Evolutionary conservation across 2,797 vertebrate genomes (phyloP), one percentile per base, ranked within the genome.

Genomic region (Acanthurus leucopareius): DNA sequence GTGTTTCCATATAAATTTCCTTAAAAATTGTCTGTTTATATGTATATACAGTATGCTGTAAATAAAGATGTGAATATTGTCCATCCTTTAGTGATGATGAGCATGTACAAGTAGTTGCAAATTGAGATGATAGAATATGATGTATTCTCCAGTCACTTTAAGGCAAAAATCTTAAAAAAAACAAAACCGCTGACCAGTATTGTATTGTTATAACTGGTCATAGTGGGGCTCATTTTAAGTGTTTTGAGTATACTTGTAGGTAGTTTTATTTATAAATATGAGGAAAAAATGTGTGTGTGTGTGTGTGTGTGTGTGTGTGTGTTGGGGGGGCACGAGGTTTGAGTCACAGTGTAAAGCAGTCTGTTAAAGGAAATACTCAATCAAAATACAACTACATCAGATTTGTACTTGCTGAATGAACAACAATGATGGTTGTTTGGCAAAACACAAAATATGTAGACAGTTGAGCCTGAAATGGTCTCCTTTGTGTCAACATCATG

Each of bases 41-140:
- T 85, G 25, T 90, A 62, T 77, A 75, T 74, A 83, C 10, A 58
- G 19, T 35, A 4, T 47, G 16, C n/a, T 84, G 54, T 84, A 78
- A 76, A 88, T 89, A 86, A 75, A 73, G 11, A 80, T 87, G 58
- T 75, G 3, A 63, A 78, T 86, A 82, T 73, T 72, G 38, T 69
- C 0, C 58, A 56, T 45, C 13, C 0, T 58, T 69, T 4, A 52
- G 9, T 32, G 42, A 57, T 48, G 25, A 17, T 19, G 22, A 44
- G 45, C 14, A 51, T 52, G 14, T 48, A 48, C 16, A 52, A 57
- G 20, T 47, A 42, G 25, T 15, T 48, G 13, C 1, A 58, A 15
- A 45, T 49, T 20, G 57, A 59, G 60, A 52, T 32, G 5, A 13
- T 47, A 44, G 57, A 56, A 40, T 22, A n/a, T 66, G 17, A 44